Conservation (phyloP, 2,113 vertebrate species). For the Desmodus rotundus region DNA sequence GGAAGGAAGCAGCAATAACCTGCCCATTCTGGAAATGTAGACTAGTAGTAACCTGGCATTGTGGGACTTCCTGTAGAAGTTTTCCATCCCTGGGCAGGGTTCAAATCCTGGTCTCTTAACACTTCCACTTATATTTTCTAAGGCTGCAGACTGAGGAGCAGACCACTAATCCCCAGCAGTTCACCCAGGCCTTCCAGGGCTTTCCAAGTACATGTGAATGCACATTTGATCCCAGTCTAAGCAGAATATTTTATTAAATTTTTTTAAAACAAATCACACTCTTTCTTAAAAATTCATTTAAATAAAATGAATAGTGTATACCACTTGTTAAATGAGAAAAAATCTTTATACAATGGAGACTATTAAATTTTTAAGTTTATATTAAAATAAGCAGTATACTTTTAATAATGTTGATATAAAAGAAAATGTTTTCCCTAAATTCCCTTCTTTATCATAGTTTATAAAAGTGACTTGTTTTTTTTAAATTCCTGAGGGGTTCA, state of each 20-base stretch:
- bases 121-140: neutral
- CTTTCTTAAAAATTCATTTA: neutral
- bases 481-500: slow-evolving; percentile 20
- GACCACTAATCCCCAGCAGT: neutral
- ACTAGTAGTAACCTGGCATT: neutral
- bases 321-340: slow-evolving; percentile 37
- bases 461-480: slow-evolving; percentile 31
- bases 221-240: neutral
- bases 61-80: neutral
- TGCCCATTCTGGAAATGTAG: neutral
- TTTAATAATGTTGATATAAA: slow-evolving; percentile 54
- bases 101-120: neutral
- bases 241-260: neutral
- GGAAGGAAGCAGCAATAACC: neutral
- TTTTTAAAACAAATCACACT: neutral
- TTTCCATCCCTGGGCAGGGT: neutral
- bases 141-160: neutral
- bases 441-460: slow-evolving; percentile 34
- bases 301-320: neutral
- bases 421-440: slow-evolving; percentile 41
- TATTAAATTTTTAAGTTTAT: slow-evolving; percentile 35
- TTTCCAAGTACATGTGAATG: neutral
- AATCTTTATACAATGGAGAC: neutral
- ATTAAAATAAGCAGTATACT: slow-evolving; percentile 30
- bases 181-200: neutral